These are phyloP conservation scores for Vombatus ursinus DNA, from an alignment of 2,113 vertebrate genomes.

Conservation along the genomic window DNA sequence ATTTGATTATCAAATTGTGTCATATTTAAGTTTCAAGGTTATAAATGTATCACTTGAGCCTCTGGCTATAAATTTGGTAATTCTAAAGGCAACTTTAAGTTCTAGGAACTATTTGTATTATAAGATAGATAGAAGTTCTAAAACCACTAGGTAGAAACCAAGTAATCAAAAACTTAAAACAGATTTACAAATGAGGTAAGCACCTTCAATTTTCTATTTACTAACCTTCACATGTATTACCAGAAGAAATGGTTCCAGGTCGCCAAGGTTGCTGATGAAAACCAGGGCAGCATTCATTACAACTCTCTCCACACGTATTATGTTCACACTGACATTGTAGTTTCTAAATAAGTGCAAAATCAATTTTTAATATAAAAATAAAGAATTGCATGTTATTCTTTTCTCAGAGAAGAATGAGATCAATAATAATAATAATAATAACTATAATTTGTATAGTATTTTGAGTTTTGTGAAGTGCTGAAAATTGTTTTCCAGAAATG, in stretches of 20 bases:
- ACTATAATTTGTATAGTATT: neutral
- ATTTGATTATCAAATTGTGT: neutral
- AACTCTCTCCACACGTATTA: slow-evolving; percentile 95
- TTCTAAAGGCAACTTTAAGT: neutral
- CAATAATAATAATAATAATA: neutral
- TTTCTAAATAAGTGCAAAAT: slow-evolving; percentile 81
- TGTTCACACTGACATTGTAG: slow-evolving; percentile 95
- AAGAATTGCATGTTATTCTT: neutral
- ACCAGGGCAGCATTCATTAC: slow-evolving; percentile 93
- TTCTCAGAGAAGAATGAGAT: neutral
- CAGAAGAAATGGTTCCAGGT: slow-evolving; percentile 92
- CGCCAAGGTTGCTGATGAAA: slow-evolving; percentile 95
- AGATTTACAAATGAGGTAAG: neutral
- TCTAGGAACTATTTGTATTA: neutral
- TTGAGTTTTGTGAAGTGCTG: neutral
- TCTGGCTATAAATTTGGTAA: too few species aligned
- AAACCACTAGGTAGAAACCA: neutral
- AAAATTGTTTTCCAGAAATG: neutral
- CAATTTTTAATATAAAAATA: neutral
- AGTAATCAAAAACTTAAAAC: neutral
- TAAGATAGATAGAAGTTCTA: neutral
- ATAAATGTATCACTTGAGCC: neutral
- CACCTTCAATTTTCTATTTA: neutral
- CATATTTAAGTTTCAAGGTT: neutral
- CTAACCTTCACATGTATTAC: slow-evolving; percentile 94